Base-by-base conservation (phyloP, 2,888 invertebrate genomes). In the Furcula furcula region DNA sequence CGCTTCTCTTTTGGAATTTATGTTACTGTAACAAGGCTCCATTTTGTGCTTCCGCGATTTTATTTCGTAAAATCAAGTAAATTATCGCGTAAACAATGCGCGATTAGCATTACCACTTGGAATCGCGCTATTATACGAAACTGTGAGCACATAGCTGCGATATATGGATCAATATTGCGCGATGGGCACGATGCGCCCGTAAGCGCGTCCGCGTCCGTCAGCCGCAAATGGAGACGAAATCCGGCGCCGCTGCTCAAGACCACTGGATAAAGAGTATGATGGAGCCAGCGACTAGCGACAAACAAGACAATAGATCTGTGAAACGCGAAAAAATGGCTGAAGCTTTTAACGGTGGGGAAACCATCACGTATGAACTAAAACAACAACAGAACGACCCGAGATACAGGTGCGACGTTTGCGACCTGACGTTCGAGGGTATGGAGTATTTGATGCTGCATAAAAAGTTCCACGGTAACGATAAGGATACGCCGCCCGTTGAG, bases 1-100 rank as follows among this genome's bases (percentile, higher is more conserved):
- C 86, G 84, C 86, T 87, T 87, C 88, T 86, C 87, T 87, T 86
- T 85, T 88, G 88, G 87, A 85, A 87, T 88, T 88, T 88, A 88
- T 87, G 83, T 81, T 80, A 76, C 78, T 66, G 87, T 83, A 86
- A 87, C 88, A 88, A 88, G 88, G 87, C 86, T 88, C 73, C 68
- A 83, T 87, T 84, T 88, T 86, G 86, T 87, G 71, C 82, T 84
- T 77, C 76, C 70, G 48, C 40, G 51, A 65, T 68, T 72, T 71
- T 69, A 68, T n/a, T n/a, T 63, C 73, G 70, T 68, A 70, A 79
- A 83, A 79, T 75, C 74, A 64, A 65, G 61, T 65, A 66, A 65
- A 65, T 50, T 72, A 77, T 67, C 68, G 68, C 71, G 83, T 85
- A 82, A 86, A 87, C 85, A 86, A 80, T 75, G 73, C 65, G 61